Conservation (phyloP, 2,113 vertebrate species). For the Oxyura jamaicensis region DNA sequence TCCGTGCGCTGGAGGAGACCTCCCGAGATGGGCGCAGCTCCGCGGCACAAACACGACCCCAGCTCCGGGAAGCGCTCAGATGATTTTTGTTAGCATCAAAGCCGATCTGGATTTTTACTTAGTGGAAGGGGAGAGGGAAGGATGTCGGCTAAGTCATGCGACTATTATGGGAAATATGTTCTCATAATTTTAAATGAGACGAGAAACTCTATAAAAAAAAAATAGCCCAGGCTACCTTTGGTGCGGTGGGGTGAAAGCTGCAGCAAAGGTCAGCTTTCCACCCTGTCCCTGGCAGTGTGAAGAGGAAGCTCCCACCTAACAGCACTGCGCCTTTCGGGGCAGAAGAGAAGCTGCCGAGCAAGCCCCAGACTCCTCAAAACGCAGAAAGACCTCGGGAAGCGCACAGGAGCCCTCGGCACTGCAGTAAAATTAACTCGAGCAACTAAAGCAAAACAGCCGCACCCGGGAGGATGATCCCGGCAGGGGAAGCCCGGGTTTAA, state of each 20-base stretch:
- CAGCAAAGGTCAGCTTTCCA: background rate
- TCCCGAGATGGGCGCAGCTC: accelerated
- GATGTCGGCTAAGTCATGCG: background rate
- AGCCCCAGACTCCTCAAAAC: background rate
- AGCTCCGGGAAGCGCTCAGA: background rate
- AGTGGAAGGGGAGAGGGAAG: background rate
- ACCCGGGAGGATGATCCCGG: background rate
- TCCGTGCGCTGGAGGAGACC: background rate
- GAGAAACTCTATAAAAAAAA: background rate
- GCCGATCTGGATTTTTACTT: background rate
- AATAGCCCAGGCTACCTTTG: background rate
- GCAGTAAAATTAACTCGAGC: background rate
- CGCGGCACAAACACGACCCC: background rate
- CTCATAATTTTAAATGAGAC: background rate
- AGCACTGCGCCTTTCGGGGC: background rate
- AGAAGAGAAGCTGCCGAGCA: background rate
- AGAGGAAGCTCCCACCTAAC: background rate
- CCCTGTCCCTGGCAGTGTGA: too few species aligned
- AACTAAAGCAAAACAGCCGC: background rate
- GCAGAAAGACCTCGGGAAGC: background rate
- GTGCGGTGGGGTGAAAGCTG: background rate
- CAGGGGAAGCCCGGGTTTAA: background rate
- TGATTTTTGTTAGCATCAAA: background rate
- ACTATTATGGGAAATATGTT: background rate
- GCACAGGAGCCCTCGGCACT: background rate